phyloP scores from a whole-genome alignment of 2,888 invertebrate species.

The Drosophila putrida region DNA sequence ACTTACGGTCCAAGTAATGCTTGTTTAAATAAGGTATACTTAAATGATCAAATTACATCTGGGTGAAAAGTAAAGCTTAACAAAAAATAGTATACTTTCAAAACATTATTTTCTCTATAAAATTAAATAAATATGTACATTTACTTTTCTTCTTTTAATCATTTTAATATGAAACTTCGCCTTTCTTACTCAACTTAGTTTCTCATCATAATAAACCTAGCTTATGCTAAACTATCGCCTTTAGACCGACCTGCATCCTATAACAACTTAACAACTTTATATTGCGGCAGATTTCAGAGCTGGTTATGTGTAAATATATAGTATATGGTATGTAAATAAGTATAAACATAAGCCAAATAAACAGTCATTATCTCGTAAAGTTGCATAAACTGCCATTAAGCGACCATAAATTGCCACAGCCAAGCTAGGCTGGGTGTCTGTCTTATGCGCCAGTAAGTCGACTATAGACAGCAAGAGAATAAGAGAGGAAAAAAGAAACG shows the following conservation, averaged over 20 bases:
- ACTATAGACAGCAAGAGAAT: neutral
- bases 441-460: constrained; percentile 10
- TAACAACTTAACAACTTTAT: constrained; percentile 12
- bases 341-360: constrained; percentile 24
- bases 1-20: neutral
- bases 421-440: neutral
- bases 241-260: neutral
- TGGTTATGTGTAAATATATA: constrained; percentile 2
- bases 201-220: neutral
- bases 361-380: constrained; percentile 30
- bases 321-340: neutral
- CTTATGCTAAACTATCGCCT: neutral
- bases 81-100: neutral
- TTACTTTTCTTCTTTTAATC: neutral
- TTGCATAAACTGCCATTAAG: constrained; percentile 33
- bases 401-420: constrained; percentile 17
- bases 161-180: neutral
- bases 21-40: neutral
- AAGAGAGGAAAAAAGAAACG: constrained; percentile 1
- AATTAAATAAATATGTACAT: neutral
- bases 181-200: neutral
- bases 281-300: constrained; percentile 8
- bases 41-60: too few species aligned
- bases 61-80: too few species aligned
- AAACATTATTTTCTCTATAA: neutral